These are phyloP conservation scores for Leuctra nigra DNA, from an alignment of 2,888 invertebrate species.

Conservation along the genomic window DNA sequence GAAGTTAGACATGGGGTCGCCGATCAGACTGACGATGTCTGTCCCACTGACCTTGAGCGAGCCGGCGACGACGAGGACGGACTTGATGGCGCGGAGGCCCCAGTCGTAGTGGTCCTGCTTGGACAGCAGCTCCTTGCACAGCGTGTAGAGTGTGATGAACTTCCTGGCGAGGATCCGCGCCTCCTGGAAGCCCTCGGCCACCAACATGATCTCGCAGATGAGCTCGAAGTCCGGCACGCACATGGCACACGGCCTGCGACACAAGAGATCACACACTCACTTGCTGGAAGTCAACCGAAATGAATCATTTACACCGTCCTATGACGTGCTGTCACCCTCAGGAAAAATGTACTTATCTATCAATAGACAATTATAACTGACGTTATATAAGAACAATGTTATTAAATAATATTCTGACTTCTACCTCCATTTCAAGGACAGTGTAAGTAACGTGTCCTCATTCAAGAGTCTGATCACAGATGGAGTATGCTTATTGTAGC, in stretches of 20 bases:
- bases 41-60: slow-evolving; percentile 68
- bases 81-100: slow-evolving; percentile 94
- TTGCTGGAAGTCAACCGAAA: too few relatives aligned
- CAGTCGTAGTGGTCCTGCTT: slow-evolving; percentile 98
- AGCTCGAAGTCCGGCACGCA: slow-evolving; percentile 95
- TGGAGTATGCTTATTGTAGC: too few relatives aligned
- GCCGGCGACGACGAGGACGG: slow-evolving; percentile 88
- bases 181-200: slow-evolving; percentile 95
- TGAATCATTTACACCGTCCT: too few relatives aligned
- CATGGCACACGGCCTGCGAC: slow-evolving; percentile 92
- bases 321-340: too few relatives aligned
- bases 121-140: slow-evolving; percentile 89
- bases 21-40: slow-evolving; percentile 57
- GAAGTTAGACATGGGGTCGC: slow-evolving; percentile 91
- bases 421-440: too few relatives aligned
- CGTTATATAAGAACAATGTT: too few relatives aligned
- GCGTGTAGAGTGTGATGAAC: slow-evolving; percentile 85
- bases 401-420: too few relatives aligned
- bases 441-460: too few relatives aligned
- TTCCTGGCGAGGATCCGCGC: slow-evolving; percentile 88
- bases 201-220: slow-evolving; percentile 97
- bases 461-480: too few relatives aligned
- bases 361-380: too few relatives aligned
- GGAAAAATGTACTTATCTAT: too few relatives aligned
- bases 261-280: too few relatives aligned